Evolutionary conservation across 2,888 invertebrate genomes (phyloP).

Genomic region (Acleris literana): DNA sequence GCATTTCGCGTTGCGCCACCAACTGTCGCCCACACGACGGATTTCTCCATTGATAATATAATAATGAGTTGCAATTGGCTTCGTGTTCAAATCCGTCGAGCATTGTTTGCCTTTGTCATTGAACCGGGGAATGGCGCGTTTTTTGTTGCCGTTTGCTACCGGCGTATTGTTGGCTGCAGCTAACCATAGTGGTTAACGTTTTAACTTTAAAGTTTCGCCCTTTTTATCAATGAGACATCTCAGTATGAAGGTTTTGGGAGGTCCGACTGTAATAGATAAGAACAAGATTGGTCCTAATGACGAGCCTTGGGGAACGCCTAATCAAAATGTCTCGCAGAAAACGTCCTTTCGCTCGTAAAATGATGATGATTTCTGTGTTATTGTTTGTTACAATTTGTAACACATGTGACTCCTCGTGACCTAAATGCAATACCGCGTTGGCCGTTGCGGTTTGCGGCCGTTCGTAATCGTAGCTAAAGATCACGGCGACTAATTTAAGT

Average conservation of each 20-base stretch:
- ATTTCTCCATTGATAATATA: constrained; percentile 75
- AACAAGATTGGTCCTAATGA: too few species aligned
- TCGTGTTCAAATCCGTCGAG: constrained; percentile 56
- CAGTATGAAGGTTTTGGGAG: neutral
- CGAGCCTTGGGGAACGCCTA: too few species aligned
- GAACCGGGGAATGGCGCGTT: constrained; percentile 62
- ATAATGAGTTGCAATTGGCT: constrained; percentile 66
- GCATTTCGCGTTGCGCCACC: constrained; percentile 63
- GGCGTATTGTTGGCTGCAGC: constrained; percentile 38
- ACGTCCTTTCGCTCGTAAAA: too few species aligned
- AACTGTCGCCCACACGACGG: constrained; percentile 63
- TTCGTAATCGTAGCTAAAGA: constrained; percentile 39
- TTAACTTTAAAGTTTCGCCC: constrained; percentile 37
- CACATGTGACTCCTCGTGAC: constrained; percentile 45
- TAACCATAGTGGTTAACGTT: constrained; percentile 41
- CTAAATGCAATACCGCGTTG: constrained; percentile 45
- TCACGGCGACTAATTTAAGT: constrained; percentile 45
- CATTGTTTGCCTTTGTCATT: constrained; percentile 74
- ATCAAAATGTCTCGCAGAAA: too few species aligned
- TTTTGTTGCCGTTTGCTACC: constrained; percentile 54
- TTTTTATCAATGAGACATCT: neutral
- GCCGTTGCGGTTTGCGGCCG: constrained; percentile 43
- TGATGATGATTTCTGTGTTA: too few species aligned
- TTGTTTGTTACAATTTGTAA: constrained; percentile 1
- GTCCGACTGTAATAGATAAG: too few species aligned